These are phyloP conservation scores for Meles meles DNA, from an alignment of 2,113 vertebrate genomes.

Conservation along the genomic window DNA sequence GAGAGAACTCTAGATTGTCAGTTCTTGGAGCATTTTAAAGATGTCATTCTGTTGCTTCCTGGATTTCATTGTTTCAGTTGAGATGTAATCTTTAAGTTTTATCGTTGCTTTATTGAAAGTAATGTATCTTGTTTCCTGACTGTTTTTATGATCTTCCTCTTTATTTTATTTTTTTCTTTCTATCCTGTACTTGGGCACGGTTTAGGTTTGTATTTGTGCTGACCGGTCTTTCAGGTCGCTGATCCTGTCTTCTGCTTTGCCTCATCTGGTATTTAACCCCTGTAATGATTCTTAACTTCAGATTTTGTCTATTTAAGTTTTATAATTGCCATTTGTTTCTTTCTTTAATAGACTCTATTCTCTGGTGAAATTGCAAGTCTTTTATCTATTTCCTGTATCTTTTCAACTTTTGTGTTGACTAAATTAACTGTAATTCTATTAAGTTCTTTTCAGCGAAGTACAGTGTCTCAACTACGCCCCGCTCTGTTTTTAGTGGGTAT, in stretches of 20 bases:
- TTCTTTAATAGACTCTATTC: background rate
- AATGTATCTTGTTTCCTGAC: background rate
- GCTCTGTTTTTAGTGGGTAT: background rate
- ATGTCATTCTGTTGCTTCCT: background rate
- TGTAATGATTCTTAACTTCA: background rate
- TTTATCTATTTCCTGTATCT: background rate
- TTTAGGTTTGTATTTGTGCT: background rate
- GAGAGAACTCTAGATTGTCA: background rate
- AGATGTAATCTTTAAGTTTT: background rate
- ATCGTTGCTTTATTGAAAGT: background rate
- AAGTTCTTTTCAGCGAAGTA: background rate
- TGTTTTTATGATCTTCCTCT: background rate
- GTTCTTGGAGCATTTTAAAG: background rate
- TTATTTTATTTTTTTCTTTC: background rate
- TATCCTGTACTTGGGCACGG: background rate
- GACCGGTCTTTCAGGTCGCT: background rate
- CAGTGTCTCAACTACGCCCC: background rate
- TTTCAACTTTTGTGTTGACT: background rate
- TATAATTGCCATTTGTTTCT: background rate
- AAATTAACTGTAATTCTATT: background rate
- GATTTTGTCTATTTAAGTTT: background rate
- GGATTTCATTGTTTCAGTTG: background rate
- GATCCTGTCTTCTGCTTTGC: background rate
- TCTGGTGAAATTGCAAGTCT: background rate
- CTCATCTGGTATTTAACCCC: background rate